Evolutionary conservation across 2,113 vertebrate species (phyloP), one percentile per base, ranked within the genome.

Genomic region (Aldabrachelys gigantea): DNA sequence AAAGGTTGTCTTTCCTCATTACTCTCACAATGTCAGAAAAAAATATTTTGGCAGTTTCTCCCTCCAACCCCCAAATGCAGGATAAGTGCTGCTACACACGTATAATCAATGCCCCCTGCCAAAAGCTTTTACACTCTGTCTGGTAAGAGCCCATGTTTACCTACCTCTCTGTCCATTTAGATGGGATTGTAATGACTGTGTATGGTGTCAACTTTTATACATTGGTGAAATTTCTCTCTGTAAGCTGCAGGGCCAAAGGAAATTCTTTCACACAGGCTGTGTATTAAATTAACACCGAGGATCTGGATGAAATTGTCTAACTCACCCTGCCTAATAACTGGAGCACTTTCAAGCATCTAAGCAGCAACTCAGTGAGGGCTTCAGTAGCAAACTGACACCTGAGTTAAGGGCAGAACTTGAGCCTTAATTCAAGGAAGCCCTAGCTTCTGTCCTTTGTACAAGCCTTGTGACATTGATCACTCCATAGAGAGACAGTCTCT

Each of bases 121-220:
- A 41, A 24, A 24, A 41, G 69, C 38, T 75, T 41, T 75, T 41
- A 41, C 69, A 25, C 9, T 24, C 19, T 41, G 24, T 41, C 21
- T 24, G 17, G 22, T 75, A 41, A 75, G 38, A 24, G 38, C 69
- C 10, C 21, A 41, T 75, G n/a, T 38, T 80, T 35, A 52, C 86
- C 90, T 93, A 84, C 89, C 94, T 57, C 78, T 87, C 93, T 93
- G 86, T 89, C 76, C 0, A 29, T 89, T 85, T 5, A 91, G 85
- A 88, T 84, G 84, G 94, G 92, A 89, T 27, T 50, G 47, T 88
- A 3, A 0, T 89, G 91, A 56, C 84, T 41, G n/a, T 85, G 90
- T 91, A 84, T 93, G 90, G 88, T 96, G 82, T 95, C 96, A 94
- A 59, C 90, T 95, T 95, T 86, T 95, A 93, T 89, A 87, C 82